Base-by-base conservation (phyloP, 2,797 vertebrate genomes). In the Tragopan temminckii region DNA sequence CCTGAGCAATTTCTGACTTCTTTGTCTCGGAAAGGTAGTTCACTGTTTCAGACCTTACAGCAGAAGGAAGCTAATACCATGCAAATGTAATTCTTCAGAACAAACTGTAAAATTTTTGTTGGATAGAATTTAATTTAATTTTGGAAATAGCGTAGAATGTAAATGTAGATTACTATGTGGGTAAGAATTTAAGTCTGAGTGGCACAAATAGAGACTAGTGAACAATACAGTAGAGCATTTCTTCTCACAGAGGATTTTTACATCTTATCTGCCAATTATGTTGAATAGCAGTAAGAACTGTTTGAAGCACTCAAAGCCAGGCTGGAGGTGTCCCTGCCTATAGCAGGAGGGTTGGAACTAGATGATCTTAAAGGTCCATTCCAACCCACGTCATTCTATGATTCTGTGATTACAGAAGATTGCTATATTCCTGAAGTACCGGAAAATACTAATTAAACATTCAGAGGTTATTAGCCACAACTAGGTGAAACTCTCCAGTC, bases 151-250 rank as follows among this genome's bases (percentile, higher is more conserved):
- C 40, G 36, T 50, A 33, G 23, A 64, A 58, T 31, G 21, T 38
- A 89, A 92, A 84, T 78, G 50, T 21, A 90, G 57, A 52, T 66
- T 76, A 62, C 78, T 72, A 25, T 29, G 67, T 16, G 86, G 71
- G 18, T 74, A 80, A 75, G 55, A 58, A 88, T 78, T 94, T 93
- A 85, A 88, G 45, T 64, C 66, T 90, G 85, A 95, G 71, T 85
- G 85, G 52, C 77, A 80, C 67, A 91, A 88, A 76, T 72, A 20
- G 59, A 94, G 78, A 83, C 7, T 67, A 69, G 36, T 63, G 78
- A 92, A 75, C 19, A 88, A 21, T 63, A 71, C 19, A 78, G 35
- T 52, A 61, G n/a, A 87, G 9, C 11, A 31, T 88, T 89, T 88
- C 36, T 63, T 80, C 64, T 80, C 6, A 7, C 55, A 46, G 36